These are phyloP conservation scores for Labeo calbasu DNA, from an alignment of 2,797 vertebrate species.

Conservation along the genomic window DNA sequence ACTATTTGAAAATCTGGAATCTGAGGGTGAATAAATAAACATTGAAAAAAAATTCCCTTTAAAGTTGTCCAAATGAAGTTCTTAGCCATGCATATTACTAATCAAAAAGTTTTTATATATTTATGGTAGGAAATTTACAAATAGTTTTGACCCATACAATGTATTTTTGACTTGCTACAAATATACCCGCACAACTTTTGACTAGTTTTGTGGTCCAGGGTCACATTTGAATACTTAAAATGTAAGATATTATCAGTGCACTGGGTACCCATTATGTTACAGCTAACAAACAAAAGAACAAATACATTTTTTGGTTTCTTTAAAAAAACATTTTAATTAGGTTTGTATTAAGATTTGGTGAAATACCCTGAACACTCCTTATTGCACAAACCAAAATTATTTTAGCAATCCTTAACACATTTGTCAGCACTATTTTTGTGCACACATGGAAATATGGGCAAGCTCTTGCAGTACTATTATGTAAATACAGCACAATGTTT, in stretches of 20 bases:
- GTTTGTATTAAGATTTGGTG: neutral
- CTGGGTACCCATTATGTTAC: neutral
- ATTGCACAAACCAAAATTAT: neutral
- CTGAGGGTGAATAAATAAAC: no score
- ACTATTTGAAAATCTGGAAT: no score
- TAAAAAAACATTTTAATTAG: neutral
- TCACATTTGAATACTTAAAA: neutral
- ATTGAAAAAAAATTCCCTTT: no score
- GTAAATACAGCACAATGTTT: conserved; percentile 14
- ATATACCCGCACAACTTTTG: no score
- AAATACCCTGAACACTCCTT: neutral
- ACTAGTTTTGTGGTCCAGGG: no score
- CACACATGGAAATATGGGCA: neutral
- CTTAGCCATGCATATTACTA: no score
- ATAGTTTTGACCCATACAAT: no score
- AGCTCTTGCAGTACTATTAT: neutral
- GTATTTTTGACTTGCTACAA: no score
- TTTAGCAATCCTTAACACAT: neutral
- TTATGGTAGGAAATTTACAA: no score
- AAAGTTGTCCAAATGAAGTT: no score
- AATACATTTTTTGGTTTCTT: neutral
- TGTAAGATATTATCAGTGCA: neutral
- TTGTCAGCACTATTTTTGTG: neutral
- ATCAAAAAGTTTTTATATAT: no score
- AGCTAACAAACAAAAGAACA: neutral